phyloP scores from a whole-genome alignment of 2,797 vertebrate genomes.

The Sebastes flavidus region DNA sequence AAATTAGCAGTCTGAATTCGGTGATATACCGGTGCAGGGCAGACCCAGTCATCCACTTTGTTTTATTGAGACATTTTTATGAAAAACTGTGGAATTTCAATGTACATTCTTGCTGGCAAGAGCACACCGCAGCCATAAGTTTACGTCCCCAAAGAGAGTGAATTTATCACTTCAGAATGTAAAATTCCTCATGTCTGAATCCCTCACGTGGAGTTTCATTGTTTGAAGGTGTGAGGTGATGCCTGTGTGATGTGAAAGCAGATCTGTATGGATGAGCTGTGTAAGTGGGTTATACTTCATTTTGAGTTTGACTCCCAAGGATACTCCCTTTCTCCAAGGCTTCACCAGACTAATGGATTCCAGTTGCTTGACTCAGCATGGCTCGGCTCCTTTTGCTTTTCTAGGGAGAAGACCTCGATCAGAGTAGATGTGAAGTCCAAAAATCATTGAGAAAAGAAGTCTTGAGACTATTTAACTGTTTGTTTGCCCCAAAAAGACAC shows the following conservation, averaged over 20 bases:
- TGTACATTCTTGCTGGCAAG: conserved; percentile 18
- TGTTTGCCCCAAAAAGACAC: conserved; percentile 16
- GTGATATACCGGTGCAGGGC: conserved; percentile 6
- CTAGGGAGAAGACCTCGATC: conserved; percentile 23
- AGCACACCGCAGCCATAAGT: not conserved
- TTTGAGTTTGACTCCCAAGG: conserved; percentile 54
- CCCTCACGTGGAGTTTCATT: conserved; percentile 19
- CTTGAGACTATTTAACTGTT: conserved; percentile 8
- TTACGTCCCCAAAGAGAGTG: not conserved
- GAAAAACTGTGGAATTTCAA: conserved; percentile 36
- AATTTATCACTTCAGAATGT: conserved; percentile 11
- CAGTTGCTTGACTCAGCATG: conserved; percentile 57
- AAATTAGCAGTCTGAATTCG: conserved; percentile 43
- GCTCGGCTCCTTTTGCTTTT: conserved; percentile 50
- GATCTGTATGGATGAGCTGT: conserved; percentile 50
- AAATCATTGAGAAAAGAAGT: not conserved
- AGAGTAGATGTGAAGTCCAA: conserved; percentile 29
- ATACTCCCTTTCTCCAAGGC: conserved; percentile 62
- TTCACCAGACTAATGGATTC: conserved; percentile 68
- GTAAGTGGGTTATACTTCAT: conserved; percentile 60
- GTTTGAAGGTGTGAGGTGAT: conserved; percentile 24
- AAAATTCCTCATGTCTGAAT: conserved; percentile 31
- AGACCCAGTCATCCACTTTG: conserved; percentile 22
- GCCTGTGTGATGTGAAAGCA: conserved; percentile 44
- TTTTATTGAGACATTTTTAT: conserved; percentile 41